Evolutionary conservation across 2,113 vertebrate genomes (phyloP).

Genomic region (Irena cyanogastra): DNA sequence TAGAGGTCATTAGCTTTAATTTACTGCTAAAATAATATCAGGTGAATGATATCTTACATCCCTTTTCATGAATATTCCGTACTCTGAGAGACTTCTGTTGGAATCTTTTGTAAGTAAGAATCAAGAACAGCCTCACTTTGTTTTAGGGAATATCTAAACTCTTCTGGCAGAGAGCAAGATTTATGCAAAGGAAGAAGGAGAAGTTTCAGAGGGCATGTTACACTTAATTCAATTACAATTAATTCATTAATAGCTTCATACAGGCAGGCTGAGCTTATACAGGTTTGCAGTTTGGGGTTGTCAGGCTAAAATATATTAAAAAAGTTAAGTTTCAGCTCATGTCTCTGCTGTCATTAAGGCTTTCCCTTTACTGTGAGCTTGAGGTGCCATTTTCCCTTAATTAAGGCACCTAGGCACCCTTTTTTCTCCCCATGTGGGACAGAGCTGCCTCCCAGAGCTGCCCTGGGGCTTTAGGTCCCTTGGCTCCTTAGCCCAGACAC

Average conservation of each 20-base stretch:
- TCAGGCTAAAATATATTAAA: neutral
- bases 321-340: neutral
- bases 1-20: slow-evolving; percentile 1
- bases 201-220: neutral
- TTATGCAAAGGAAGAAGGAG: neutral
- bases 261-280: rapidly evolving
- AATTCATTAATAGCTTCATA: too few relatives aligned
- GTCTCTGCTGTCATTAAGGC: neutral
- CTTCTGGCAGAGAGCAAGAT: neutral
- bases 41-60: neutral
- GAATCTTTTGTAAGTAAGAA: neutral
- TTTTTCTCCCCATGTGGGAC: neutral
- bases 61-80: neutral
- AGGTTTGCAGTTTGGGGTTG: neutral
- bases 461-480: neutral
- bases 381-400: neutral
- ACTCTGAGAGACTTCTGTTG: neutral
- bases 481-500: neutral
- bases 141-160: neutral
- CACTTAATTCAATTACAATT: too few relatives aligned
- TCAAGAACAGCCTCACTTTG: neutral
- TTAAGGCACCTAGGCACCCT: neutral
- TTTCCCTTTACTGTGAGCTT: neutral
- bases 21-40: slow-evolving; percentile 33
- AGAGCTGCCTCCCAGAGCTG: neutral